A percentile compares a stretch with the other conserved stretches of the same genome.
Conservation (phyloP, 2,888 invertebrate species). For the Branchipolynoe longqiensis region DNA sequence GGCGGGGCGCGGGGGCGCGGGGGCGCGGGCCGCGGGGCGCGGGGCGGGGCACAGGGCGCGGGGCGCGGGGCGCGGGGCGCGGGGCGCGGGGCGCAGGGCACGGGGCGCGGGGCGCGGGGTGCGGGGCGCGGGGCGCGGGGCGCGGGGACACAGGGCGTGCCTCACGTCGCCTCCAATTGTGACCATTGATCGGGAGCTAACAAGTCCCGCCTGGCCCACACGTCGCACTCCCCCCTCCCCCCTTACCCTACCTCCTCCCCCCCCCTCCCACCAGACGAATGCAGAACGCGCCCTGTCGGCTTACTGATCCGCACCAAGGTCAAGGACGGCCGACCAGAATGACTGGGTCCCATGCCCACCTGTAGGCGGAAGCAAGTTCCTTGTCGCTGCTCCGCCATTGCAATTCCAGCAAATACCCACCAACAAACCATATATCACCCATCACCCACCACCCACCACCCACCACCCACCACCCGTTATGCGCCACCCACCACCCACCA, state of each 20-base stretch:
- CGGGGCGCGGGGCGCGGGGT: conserved; percentile 20
- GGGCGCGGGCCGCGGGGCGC: background rate
- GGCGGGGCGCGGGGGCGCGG: background rate
- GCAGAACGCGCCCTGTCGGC: no score
- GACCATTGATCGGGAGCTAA: conserved; percentile 29
- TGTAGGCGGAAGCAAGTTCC: no score
- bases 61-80: background rate
- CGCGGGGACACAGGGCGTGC: background rate
- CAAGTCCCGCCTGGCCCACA: background rate
- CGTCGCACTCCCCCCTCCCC: background rate
- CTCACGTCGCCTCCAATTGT: conserved; percentile 28
- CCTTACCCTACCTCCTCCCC: background rate
- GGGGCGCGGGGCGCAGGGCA: background rate
- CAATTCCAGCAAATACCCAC: no score
- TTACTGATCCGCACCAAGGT: no score
- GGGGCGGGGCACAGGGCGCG: background rate
- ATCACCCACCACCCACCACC: no score
- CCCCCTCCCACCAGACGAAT: background rate
- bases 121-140: conserved; percentile 3
- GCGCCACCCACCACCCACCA: no score
- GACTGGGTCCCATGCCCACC: no score
- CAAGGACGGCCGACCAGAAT: no score
- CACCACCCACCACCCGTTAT: no score
- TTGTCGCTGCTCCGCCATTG: no score
- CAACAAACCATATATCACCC: no score